phyloP scores from a whole-genome alignment of 2,888 invertebrate species.

The Ernsta delagoae region DNA sequence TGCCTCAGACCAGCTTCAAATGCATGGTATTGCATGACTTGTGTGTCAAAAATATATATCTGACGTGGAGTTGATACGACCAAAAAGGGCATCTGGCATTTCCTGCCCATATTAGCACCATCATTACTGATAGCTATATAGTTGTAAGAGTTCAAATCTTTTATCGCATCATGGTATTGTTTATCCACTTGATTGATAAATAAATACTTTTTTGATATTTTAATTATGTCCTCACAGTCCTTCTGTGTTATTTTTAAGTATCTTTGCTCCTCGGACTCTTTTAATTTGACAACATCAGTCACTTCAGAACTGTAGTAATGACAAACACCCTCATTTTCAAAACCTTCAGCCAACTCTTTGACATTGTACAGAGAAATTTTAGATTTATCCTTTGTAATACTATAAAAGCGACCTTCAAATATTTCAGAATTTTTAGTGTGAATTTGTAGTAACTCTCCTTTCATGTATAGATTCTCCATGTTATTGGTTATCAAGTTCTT shows the following conservation, averaged over 20 bases:
- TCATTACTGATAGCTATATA: constrained; percentile 74
- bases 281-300: constrained; percentile 70
- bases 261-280: constrained; percentile 60
- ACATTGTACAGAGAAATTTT: constrained; percentile 76
- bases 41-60: constrained; percentile 79
- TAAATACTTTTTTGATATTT: constrained; percentile 70
- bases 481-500: constrained; percentile 40
- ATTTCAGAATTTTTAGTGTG: constrained; percentile 74
- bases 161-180: constrained; percentile 70
- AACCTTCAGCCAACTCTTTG: constrained; percentile 65
- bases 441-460: constrained; percentile 79
- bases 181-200: constrained; percentile 79
- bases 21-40: constrained; percentile 77
- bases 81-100: constrained; percentile 78
- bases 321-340: constrained; percentile 63
- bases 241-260: constrained; percentile 71
- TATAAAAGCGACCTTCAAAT: constrained; percentile 75
- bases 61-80: constrained; percentile 73
- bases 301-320: constrained; percentile 77
- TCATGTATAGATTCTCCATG: constrained; percentile 78
- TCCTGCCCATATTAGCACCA: constrained; percentile 78
- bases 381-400: constrained; percentile 73
- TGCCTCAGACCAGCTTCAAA: constrained; percentile 80
- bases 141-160: constrained; percentile 64
- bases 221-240: constrained; percentile 73